Conservation (phyloP, 2,113 vertebrate species). For the Chaetura pelagica region DNA sequence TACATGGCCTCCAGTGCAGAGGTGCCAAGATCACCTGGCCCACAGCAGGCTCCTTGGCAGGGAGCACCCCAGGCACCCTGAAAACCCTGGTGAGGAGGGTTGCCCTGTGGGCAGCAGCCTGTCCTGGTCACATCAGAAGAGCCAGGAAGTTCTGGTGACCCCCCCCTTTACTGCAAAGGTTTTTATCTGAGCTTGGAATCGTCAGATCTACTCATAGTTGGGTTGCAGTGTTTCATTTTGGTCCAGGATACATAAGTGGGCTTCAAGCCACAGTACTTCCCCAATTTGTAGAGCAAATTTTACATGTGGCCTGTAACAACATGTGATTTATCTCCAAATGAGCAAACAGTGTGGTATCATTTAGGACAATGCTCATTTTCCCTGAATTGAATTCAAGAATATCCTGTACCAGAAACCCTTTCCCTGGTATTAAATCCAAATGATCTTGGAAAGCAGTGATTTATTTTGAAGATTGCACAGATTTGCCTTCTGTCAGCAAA, state of each 20-base stretch:
- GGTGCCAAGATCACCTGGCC: too few species aligned
- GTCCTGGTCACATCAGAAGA: background rate
- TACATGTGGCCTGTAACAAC: background rate
- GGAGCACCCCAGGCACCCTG: background rate
- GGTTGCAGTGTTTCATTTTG: background rate
- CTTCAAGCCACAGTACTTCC: background rate
- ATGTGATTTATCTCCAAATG: background rate
- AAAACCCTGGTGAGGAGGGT: too few species aligned
- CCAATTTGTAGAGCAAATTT: background rate
- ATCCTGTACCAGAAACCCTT: background rate
- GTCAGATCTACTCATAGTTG: background rate
- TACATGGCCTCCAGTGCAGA: background rate
- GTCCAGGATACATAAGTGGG: background rate
- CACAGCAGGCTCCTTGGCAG: rapidly evolving
- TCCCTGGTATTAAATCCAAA: background rate
- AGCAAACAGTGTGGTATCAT: background rate
- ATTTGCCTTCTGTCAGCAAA: background rate
- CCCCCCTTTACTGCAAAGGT: background rate
- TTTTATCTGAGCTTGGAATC: background rate
- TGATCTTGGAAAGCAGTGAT: background rate
- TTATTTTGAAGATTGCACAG: background rate
- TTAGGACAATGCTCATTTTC: background rate
- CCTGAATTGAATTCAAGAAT: background rate
- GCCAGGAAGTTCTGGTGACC: background rate
- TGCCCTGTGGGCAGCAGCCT: background rate